Evolutionary conservation across 2,888 invertebrate genomes (phyloP), one percentile per base, ranked within the genome.

Genomic region (Morpho deidamia): DNA sequence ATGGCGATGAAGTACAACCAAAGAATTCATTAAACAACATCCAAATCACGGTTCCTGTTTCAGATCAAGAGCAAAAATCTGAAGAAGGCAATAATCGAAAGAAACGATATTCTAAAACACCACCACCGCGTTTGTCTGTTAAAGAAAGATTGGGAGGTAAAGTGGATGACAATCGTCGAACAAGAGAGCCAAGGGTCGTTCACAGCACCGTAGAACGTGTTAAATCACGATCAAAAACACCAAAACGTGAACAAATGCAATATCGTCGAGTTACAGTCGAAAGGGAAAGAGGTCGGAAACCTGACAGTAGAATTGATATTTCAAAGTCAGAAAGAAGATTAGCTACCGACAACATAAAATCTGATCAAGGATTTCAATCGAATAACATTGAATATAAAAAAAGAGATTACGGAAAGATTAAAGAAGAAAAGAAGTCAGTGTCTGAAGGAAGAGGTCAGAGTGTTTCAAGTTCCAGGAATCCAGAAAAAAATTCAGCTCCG

Each of bases 61-160:
- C 77, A 52, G 82, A 88, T 61, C 68, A 76, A 34, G 90, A 90
- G 70, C 71, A 76, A 63, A 76, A 86, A 68, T 78, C 91, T 64
- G 74, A 88, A 58, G 90, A 91, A 77, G 67, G 90, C 52, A 78
- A 86, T 67, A 83, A 91, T 62, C 80, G 77, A 68, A 90, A 83
- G 68, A 76, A 68, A 55, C 73, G 83, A 59, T 78, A 72, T 68
- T 87, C 84, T 53, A 86, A 83, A 72, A 85, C 86, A 12, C 92
- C 93, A 7, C 93, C 94, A 0, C 92, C 92, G 0, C 90, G 93
- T 63, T 71, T 94, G 34, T 95, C 96, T 0, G 93, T 95, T 0
- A 96, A 95, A 76, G 96, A 96, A 60, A 90, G 96, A 43, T 85
- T 96, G 4, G 96, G 96, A 0, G 94, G 94, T 1, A 94, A 95